Percentiles rank a stretch among this genome's conserved stretches.
Conservation (phyloP, 2,797 vertebrate species). For the Graptemys geographica region DNA sequence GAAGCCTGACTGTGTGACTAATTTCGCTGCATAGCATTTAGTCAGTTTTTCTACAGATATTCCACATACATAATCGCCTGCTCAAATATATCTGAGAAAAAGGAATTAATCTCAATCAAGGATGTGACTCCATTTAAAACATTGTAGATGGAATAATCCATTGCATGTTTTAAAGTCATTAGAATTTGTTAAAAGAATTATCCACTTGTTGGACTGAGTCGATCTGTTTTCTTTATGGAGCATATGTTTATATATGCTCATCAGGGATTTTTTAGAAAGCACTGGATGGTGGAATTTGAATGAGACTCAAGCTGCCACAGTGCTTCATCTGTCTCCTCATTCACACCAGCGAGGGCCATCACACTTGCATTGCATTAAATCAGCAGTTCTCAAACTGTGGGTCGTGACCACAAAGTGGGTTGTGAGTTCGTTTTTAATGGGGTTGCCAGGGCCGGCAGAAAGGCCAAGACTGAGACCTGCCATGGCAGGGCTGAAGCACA, state of each 20-base stretch:
- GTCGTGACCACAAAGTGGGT: no score
- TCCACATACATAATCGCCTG: background rate
- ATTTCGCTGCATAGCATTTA: background rate
- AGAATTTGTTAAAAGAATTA: constrained; percentile 38
- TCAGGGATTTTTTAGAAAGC: constrained; percentile 52
- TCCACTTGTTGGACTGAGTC: background rate
- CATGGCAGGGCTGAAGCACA: no score
- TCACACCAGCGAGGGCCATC: constrained; percentile 36
- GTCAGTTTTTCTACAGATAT: background rate
- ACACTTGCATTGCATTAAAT: constrained; percentile 10
- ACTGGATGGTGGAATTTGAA: constrained; percentile 5
- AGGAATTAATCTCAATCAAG: background rate
- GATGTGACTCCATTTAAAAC: constrained; percentile 25
- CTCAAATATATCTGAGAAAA: background rate
- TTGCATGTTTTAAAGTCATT: background rate
- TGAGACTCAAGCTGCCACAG: constrained; percentile 41
- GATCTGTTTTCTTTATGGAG: background rate
- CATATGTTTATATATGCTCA: constrained; percentile 10
- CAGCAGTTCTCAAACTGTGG: no score
- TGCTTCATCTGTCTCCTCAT: constrained; percentile 66
- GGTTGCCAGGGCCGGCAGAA: no score
- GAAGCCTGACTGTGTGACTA: background rate
- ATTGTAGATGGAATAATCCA: constrained; percentile 4
- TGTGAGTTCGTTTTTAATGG: no score
- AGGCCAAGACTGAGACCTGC: no score